Base-by-base conservation (phyloP, 2,888 invertebrate genomes). In the Tetrapedia diversipes region DNA sequence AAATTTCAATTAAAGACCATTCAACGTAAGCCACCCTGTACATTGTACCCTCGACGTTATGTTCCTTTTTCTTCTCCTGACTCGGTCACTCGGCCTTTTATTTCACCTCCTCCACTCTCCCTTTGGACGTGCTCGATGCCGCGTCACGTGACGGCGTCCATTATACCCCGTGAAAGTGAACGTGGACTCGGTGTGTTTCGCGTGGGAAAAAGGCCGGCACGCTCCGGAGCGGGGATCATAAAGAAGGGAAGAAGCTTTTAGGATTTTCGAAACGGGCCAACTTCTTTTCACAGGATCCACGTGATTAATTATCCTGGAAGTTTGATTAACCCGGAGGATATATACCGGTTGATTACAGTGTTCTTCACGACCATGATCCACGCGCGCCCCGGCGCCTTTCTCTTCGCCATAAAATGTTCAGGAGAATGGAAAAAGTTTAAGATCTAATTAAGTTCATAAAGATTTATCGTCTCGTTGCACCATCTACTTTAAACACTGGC, bases 41-140 rank as follows among this genome's bases (percentile, higher is more conserved):
- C 11, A 43, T n/a, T 14, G 27, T 14, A 19, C 0, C 16, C n/a
- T n/a, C n/a, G 22, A 53, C 16, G 43, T n/a, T n/a, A n/a, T n/a
- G 43, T 53, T n/a, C 32, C 34, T 49, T 45, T 19, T 37, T 32
- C n/a, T 7, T 47, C 22, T 0, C 41, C 56, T 27, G 47, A 29
- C 56, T 53, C 39, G 60, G 66, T 57, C 60, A 41, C 45, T 70
- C 54, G 24, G 34, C 11, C 51, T 65, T 63, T 60, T 77, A 29
- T 67, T 54, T 27, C 37, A 22, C 16, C 19, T 10, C 19, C 10
- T 37, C 54, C 57, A 10, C 19, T 16, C 59, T 24, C 32, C 32
- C 56, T 24, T 24, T 24, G 43, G 1, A 67, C 66, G 43, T 16
- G 49, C 53, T 3, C 8, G 39, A 34, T 49, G 60, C n/a, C 16